These are phyloP conservation scores for Drosophila prolongata DNA, from an alignment of 2,888 invertebrate species.

Conservation along the genomic window DNA sequence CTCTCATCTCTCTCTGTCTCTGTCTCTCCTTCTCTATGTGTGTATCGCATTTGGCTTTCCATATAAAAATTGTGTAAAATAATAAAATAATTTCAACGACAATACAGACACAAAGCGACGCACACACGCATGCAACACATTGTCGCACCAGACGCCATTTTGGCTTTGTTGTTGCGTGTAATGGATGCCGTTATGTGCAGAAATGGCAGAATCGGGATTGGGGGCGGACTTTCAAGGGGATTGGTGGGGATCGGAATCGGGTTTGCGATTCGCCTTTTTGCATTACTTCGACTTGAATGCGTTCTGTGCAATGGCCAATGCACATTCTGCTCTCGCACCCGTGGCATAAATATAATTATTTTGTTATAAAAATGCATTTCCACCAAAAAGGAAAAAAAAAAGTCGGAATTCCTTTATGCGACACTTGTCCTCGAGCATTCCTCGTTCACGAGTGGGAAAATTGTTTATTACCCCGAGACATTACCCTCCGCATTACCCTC, in stretches of 20 bases:
- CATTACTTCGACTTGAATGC: slow-evolving; percentile 70
- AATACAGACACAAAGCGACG: slow-evolving; percentile 29
- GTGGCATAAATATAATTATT: slow-evolving; percentile 75
- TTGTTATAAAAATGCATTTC: slow-evolving; percentile 75
- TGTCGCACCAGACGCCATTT: slow-evolving; percentile 71
- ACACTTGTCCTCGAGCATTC: slow-evolving; percentile 40
- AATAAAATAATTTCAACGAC: slow-evolving; percentile 71
- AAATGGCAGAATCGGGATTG: slow-evolving; percentile 16
- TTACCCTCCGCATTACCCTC: slow-evolving; percentile 1
- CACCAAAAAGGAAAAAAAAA: slow-evolving; percentile 33
- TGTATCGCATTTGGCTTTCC: slow-evolving; percentile 58
- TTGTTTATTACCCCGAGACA: slow-evolving; percentile 39
- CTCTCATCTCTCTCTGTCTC: no score
- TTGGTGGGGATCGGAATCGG: slow-evolving; percentile 50
- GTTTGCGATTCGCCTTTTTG: slow-evolving; percentile 50
- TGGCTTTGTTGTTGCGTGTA: slow-evolving; percentile 69
- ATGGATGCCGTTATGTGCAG: slow-evolving; percentile 71
- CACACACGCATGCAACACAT: slow-evolving; percentile 46
- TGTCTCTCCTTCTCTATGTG: neutral
- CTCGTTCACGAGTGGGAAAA: slow-evolving; percentile 14
- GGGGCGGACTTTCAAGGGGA: slow-evolving; percentile 8
- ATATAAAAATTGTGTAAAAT: slow-evolving; percentile 77
- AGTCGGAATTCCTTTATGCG: slow-evolving; percentile 25
- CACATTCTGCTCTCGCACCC: neutral
- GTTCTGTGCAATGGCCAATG: slow-evolving; percentile 44